phyloP scores from a whole-genome alignment of 2,888 invertebrate genomes.

The Eurytoma californica region DNA sequence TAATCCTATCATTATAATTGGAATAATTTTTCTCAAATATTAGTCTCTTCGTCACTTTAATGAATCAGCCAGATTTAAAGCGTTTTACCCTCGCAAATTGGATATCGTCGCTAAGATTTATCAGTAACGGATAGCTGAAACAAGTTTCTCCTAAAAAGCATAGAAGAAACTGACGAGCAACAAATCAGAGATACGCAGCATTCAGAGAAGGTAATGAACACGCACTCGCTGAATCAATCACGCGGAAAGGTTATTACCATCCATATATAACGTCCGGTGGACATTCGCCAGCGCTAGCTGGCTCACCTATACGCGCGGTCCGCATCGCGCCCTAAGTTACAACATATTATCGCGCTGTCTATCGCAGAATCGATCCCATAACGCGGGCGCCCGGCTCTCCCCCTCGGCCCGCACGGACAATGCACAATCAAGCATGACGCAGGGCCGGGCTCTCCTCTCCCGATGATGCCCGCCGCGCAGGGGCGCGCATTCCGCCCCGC shows the following conservation, averaged over 20 bases:
- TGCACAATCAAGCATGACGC: slow-evolving; percentile 39
- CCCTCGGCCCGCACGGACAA: slow-evolving; percentile 22
- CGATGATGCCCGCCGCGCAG: slow-evolving; percentile 6
- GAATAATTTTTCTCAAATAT: no score
- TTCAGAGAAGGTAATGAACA: no score
- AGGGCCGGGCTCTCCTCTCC: background rate
- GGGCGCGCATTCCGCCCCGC: background rate
- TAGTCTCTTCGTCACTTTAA: no score
- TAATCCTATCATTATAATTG: no score
- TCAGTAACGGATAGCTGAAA: no score
- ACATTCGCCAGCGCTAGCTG: background rate
- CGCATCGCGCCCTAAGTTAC: slow-evolving; percentile 24
- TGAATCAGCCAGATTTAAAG: no score
- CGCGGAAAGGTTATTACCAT: background rate
- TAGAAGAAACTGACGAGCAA: no score
- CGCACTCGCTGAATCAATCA: no score
- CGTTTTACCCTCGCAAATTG: no score
- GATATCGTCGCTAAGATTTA: no score
- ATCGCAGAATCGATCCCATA: slow-evolving; percentile 46
- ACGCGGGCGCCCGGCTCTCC: background rate
- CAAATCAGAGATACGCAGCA: no score
- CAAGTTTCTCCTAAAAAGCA: no score
- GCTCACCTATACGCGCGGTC: background rate
- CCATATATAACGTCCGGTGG: background rate
- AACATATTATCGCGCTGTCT: slow-evolving; percentile 44